These are phyloP conservation scores for Dione vanillae DNA, from an alignment of 2,888 invertebrate genomes.

Conservation along the genomic window DNA sequence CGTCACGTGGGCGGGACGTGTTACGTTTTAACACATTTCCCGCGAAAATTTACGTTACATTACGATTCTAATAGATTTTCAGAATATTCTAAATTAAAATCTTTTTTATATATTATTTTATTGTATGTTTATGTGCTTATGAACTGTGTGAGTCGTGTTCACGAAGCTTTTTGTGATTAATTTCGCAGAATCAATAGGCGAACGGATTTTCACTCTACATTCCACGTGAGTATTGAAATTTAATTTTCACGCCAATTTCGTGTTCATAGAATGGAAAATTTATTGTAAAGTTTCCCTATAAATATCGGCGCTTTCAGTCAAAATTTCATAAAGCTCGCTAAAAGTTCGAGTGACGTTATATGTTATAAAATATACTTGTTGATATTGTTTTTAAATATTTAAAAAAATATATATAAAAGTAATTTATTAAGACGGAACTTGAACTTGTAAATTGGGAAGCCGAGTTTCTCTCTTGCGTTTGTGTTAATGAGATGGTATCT, in stretches of 20 bases:
- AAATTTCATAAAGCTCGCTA: conserved; percentile 52
- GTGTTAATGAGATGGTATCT: no score
- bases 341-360: conserved; percentile 33
- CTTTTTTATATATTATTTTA: conserved; percentile 55
- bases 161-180: conserved; percentile 58
- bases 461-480: no score
- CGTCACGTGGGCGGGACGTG: conserved; percentile 67
- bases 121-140: conserved; percentile 57
- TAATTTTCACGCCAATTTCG: neutral
- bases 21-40: conserved; percentile 60
- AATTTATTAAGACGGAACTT: no score
- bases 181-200: conserved; percentile 49
- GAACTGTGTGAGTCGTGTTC: conserved; percentile 53
- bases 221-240: conserved; percentile 48
- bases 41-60: conserved; percentile 76
- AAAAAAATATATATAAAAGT: neutral
- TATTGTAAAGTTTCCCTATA: conserved; percentile 56
- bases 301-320: conserved; percentile 55
- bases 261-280: neutral
- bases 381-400: neutral
- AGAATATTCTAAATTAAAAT: neutral
- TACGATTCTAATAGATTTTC: conserved; percentile 1
- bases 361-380: neutral
- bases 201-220: conserved; percentile 48
- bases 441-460: no score